Base-by-base conservation (phyloP, 1,140 invertebrate genomes). In the Pemphigus obesinymphae region DNA sequence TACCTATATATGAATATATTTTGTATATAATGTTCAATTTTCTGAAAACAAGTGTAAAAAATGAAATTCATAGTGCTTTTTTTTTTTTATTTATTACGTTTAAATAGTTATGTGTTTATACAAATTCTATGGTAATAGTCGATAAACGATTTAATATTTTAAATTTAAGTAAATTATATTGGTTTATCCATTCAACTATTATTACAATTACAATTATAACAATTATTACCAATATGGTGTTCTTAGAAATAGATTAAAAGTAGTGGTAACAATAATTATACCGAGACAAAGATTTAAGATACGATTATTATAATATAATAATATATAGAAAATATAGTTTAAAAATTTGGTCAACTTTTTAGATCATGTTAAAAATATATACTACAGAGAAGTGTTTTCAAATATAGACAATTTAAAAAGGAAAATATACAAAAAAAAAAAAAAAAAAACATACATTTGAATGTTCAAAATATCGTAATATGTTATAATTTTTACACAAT, bases 191-290 rank as follows among this genome's bases (percentile, higher is more conserved):
- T 70, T 70, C 68, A 29, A 70, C 23, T 17, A n/a, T 70, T 15
- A 5, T 70, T 1, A 23, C 20, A 40, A 15, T 5, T 15, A 26
- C 5, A 17, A 26, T 7, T 17, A 23, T 11, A 53, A n/a, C n/a
- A 53, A n/a, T 11, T 1, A 58, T 45, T 70, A 70, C 37, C 20
- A 6, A 26, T n/a, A 23, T n/a, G n/a, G n/a, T 45, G 26, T 70
- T 15, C 68, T 70, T 70, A 70, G 11, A 70, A 70, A 45, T 70
- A 70, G 37, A 70, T 70, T 45, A 70, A 70, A 23, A 70, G 37
- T 70, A 70, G 68, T 70, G 68, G 37, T 70, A 70, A 70, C 68
- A 70, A 40, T 17, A 45, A 43, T 70, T 70, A 45, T 45, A 70
- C 23, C 37, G 37, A 70, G 13, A 70, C 31, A 45, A 37, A 37